Evolutionary conservation across 2,113 vertebrate species (phyloP).

Genomic region (Heterocephalus glaber): DNA sequence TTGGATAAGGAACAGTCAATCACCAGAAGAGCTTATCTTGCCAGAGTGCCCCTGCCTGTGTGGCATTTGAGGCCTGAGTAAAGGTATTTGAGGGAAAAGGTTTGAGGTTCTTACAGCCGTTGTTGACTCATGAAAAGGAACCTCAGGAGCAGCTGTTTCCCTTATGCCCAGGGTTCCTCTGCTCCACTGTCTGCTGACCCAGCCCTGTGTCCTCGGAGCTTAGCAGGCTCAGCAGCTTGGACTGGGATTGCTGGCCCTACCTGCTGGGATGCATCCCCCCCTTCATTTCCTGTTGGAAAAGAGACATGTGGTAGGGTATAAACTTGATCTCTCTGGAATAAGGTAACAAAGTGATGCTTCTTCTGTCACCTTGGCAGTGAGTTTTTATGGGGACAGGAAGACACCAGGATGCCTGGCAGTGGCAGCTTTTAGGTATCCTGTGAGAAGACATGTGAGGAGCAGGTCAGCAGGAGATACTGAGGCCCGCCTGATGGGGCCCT

Average conservation of each 20-base stretch:
- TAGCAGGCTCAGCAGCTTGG: background rate
- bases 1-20: background rate
- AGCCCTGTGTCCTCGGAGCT: background rate
- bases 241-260: background rate
- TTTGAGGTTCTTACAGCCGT: background rate
- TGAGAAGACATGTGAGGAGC: background rate
- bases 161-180: background rate
- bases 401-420: fast-evolving
- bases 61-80: background rate
- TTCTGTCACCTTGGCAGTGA: background rate
- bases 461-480: fast-evolving
- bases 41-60: background rate
- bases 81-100: no score
- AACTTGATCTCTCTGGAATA: background rate
- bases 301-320: background rate
- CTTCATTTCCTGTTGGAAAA: background rate
- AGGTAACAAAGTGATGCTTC: background rate
- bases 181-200: no score
- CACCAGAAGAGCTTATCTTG: background rate
- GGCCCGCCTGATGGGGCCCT: background rate
- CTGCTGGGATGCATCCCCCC: background rate
- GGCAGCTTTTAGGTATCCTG: fast-evolving
- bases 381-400: background rate
- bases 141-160: background rate
- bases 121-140: background rate